phyloP scores from a whole-genome alignment of 64 coral and sea anemone species.

The Pocillopora damicornis region DNA sequence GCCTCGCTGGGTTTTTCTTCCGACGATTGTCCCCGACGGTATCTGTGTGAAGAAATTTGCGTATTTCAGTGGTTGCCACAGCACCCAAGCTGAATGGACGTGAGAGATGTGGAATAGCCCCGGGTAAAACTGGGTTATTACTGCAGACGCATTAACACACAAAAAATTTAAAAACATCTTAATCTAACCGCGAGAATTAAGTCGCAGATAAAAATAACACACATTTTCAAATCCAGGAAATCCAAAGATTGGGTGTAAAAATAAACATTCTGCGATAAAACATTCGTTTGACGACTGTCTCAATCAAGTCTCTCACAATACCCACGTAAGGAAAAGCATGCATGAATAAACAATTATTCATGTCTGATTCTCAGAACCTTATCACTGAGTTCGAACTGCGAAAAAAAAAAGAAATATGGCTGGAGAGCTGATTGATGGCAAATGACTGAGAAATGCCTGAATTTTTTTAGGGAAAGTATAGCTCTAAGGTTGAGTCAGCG shows the following conservation, averaged over 20 bases:
- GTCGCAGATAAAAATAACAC: background rate
- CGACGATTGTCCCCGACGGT: background rate
- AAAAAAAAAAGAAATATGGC: too few species aligned
- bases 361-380: too few species aligned
- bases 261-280: background rate
- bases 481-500: too few species aligned
- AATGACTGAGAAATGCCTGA: too few species aligned
- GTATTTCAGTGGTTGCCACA: background rate
- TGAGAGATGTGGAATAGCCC: slow-evolving; percentile 23
- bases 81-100: background rate
- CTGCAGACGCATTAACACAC: background rate
- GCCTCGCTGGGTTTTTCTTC: background rate
- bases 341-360: background rate
- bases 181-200: background rate
- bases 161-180: background rate
- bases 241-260: background rate
- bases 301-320: background rate
- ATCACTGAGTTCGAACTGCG: too few species aligned
- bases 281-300: background rate
- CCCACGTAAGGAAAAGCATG: background rate
- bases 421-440: too few species aligned
- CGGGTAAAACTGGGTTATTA: background rate
- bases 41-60: background rate
- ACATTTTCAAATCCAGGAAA: background rate
- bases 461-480: too few species aligned